These are phyloP conservation scores for Balaenoptera acutorostrata DNA, from an alignment of 2,113 vertebrate species.

Conservation along the genomic window DNA sequence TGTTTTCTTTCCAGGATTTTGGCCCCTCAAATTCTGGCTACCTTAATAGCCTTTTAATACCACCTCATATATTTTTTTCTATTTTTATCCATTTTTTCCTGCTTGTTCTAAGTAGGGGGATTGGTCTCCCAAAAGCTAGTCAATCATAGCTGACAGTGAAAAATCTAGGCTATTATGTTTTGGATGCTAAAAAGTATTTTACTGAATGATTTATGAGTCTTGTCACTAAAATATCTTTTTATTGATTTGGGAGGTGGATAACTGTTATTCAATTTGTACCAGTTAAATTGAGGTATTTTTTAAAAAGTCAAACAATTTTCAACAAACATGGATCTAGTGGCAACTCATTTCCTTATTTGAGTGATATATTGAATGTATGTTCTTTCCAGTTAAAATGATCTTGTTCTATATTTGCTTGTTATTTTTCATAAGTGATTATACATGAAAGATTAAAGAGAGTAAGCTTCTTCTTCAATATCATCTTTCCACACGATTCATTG, in stretches of 20 bases:
- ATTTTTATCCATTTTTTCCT: not conserved
- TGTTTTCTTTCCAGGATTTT: not conserved
- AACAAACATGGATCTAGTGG: not conserved
- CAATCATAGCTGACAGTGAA: not conserved
- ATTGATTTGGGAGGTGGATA: slow-evolving; percentile 37
- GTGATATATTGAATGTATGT: no score
- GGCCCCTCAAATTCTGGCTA: not conserved
- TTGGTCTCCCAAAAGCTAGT: not conserved
- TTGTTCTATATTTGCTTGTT: not conserved
- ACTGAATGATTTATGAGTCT: slow-evolving; percentile 52
- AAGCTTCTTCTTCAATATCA: not conserved
- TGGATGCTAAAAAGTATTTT: not conserved
- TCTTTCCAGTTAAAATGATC: not conserved
- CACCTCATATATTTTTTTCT: not conserved
- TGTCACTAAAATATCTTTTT: slow-evolving; percentile 30
- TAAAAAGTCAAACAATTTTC: not conserved
- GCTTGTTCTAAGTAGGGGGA: not conserved
- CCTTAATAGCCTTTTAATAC: not conserved
- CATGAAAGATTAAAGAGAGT: not conserved
- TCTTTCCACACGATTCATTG: not conserved
- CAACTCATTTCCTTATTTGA: not conserved
- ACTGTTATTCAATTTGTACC: not conserved
- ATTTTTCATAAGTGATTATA: not conserved
- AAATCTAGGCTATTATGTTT: not conserved
- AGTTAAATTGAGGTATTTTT: not conserved